Evolutionary conservation across 1,140 invertebrate genomes (phyloP).

Genomic region (Tribolium castaneum): DNA sequence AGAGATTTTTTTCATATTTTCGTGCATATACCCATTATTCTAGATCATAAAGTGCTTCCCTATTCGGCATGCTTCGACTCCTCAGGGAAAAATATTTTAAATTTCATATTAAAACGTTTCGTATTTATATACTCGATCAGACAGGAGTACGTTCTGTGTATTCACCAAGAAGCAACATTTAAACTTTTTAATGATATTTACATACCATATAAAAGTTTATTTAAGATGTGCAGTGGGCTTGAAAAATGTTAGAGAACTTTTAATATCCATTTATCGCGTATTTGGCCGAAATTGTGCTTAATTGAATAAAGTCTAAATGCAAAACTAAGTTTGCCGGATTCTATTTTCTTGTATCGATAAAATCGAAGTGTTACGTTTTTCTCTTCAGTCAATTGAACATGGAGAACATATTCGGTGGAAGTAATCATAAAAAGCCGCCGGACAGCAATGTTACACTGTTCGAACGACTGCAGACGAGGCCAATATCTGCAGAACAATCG

Average conservation of each 20-base stretch:
- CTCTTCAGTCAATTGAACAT: conserved; percentile 40
- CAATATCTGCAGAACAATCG: conserved; percentile 44
- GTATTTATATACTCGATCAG: conserved; percentile 4
- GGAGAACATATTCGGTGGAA: conserved; percentile 40
- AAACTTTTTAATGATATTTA: background rate
- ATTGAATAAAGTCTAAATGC: background rate
- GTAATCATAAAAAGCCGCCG: conserved; percentile 40
- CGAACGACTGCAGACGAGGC: conserved; percentile 39
- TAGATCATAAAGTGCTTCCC: conserved; percentile 25
- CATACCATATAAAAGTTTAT: background rate
- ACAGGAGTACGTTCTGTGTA: background rate
- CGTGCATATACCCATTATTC: conserved; percentile 18
- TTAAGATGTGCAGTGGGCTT: background rate
- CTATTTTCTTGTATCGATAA: conserved; percentile 13
- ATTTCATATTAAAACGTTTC: conserved; percentile 36
- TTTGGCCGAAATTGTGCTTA: background rate
- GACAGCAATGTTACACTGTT: conserved; percentile 38
- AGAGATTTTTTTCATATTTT: conserved; percentile 25
- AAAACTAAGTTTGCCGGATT: background rate
- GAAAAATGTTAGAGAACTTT: background rate
- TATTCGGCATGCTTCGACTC: conserved; percentile 7
- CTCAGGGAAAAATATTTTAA: conserved; percentile 23
- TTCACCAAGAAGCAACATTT: background rate
- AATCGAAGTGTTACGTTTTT: conserved; percentile 29
- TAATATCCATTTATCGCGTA: background rate